A percentile compares a stretch with the other conserved stretches of the same genome.
Conservation (phyloP, 2,797 vertebrate genomes). For the Sphenodon punctatus region DNA sequence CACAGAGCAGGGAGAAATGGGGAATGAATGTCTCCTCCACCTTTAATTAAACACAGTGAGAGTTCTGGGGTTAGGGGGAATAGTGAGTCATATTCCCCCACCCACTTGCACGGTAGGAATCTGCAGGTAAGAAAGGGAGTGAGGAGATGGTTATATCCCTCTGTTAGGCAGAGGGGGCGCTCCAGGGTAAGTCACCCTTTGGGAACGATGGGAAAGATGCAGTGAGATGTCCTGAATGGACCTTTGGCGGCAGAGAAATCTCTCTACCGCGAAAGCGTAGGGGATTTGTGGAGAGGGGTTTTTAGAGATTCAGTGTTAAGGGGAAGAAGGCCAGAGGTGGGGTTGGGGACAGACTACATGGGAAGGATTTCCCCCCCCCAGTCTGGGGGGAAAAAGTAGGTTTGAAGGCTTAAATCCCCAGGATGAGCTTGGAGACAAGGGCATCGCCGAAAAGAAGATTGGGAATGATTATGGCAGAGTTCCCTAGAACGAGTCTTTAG, state of each 20-base stretch:
- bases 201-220: constrained; percentile 19
- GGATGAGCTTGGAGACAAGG: constrained; percentile 22
- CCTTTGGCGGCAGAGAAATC: constrained; percentile 16
- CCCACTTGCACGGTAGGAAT: constrained; percentile 10
- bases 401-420: not conserved
- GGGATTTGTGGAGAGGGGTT: fast-evolving
- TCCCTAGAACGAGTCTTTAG: constrained; percentile 49
- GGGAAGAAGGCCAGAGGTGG: constrained; percentile 23
- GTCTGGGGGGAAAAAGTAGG: not conserved
- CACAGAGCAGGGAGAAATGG: too few species aligned
- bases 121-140: not conserved
- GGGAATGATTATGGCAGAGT: constrained; percentile 53
- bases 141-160: not conserved
- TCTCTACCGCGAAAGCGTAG: not conserved
- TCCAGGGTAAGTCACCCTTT: fast-evolving
- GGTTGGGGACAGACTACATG: not conserved
- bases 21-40: too few species aligned
- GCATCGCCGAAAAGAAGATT: constrained; percentile 28
- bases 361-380: not conserved
- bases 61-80: too few species aligned
- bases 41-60: too few species aligned
- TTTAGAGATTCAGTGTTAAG: not conserved
- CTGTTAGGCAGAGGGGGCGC: fast-evolving
- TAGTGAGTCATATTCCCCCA: too few species aligned
- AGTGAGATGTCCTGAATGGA: constrained; percentile 29